A percentile compares a stretch with the other conserved stretches of the same genome.
These are phyloP conservation scores for Chamaea fasciata DNA, from an alignment of 2,113 vertebrate genomes.

Conservation along the genomic window DNA sequence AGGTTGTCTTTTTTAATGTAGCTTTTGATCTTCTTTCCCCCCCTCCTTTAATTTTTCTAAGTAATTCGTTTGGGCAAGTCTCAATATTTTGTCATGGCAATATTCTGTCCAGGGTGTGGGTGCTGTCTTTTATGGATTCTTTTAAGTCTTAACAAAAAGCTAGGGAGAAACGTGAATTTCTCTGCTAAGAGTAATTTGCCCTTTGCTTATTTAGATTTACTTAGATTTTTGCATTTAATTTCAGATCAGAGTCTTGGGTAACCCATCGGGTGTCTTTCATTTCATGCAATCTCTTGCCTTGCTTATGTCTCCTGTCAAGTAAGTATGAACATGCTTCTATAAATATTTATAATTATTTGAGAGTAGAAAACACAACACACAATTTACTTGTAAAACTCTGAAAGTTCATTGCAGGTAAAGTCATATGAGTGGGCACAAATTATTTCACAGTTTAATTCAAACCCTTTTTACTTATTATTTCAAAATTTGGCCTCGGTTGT, in stretches of 20 bases:
- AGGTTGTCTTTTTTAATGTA: neutral
- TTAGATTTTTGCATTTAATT: slow-evolving; percentile 48
- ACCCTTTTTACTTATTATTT: neutral
- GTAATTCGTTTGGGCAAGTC: neutral
- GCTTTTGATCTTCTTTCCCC: neutral
- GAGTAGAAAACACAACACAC: neutral
- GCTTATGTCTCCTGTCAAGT: slow-evolving; percentile 90
- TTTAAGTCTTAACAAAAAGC: neutral
- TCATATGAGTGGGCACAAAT: neutral
- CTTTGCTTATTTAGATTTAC: neutral
- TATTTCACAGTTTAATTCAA: neutral
- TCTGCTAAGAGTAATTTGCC: neutral
- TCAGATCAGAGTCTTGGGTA: slow-evolving; percentile 88
- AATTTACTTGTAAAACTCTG: neutral
- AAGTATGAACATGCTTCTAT: slow-evolving; percentile 44
- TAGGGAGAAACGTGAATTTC: neutral
- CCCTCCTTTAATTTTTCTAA: neutral
- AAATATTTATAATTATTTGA: neutral
- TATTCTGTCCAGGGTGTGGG: neutral
- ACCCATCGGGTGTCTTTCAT: slow-evolving; percentile 85
- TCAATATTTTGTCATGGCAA: neutral
- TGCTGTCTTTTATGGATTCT: neutral
- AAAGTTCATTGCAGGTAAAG: neutral
- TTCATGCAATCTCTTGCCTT: slow-evolving; percentile 96
- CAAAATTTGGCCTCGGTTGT: neutral